Evolutionary conservation across 2,113 vertebrate species (phyloP).

Genomic region (Todiramphus saurophagus): DNA sequence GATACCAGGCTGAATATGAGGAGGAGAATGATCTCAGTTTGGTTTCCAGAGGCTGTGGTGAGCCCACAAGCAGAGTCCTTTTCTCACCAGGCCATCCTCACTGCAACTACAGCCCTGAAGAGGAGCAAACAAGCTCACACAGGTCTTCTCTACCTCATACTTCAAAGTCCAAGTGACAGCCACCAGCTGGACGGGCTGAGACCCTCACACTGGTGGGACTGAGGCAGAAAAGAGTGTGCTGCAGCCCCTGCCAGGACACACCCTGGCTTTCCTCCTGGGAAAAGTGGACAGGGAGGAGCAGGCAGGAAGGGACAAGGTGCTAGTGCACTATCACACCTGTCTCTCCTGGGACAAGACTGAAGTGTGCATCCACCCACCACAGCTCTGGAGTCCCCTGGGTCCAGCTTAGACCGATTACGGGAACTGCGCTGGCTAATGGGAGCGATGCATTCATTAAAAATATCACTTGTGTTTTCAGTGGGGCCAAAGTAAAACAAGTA

Average conservation of each 20-base stretch:
- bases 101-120: not conserved
- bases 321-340: not conserved
- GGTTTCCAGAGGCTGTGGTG: not conserved
- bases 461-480: not conserved
- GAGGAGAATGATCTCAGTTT: not conserved
- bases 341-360: not conserved
- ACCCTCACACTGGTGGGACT: fast-evolving
- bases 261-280: fast-evolving
- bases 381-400: not conserved
- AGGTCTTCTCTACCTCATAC: not conserved
- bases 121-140: not conserved
- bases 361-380: fast-evolving
- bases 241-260: fast-evolving
- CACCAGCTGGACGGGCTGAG: fast-evolving
- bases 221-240: not conserved
- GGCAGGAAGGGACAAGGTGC: not conserved
- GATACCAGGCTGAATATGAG: not conserved
- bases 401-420: not conserved
- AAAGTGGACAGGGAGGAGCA: fast-evolving
- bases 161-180: fast-evolving
- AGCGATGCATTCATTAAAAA: not conserved
- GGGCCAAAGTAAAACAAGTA: not conserved
- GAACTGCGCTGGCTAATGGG: not conserved
- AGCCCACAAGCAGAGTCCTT: not conserved
- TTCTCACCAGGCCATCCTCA: not conserved